Evolutionary conservation across 1,140 invertebrate species (phyloP), one percentile per base, ranked within the genome.

Genomic region (Trichonephila clavata): DNA sequence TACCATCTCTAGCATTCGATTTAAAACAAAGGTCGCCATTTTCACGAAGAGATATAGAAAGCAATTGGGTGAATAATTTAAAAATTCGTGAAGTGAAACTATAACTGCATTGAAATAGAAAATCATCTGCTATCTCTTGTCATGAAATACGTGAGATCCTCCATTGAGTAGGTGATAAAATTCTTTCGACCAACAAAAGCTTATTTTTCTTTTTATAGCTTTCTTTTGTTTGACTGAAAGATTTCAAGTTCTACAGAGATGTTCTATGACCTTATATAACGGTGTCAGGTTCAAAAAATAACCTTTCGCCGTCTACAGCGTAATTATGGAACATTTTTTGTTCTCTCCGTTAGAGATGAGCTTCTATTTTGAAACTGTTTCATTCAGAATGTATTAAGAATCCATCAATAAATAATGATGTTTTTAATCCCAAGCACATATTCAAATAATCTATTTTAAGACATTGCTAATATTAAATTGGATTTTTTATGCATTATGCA

Each of bases 151-250:
- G 83, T 84, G 83, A 84, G 83, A 60, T 84, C 27, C 43, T 84
- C 27, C 43, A 60, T 50, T 59, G 57, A 84, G 18, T n/a, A 59
- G 24, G 6, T 24, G 83, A 84, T 84, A 84, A 84, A 84, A 84
- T 57, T n/a, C 32, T 84, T 59, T 84, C 57, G 24, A n/a, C 83
- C 21, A 60, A 84, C 83, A 84, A 84, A 84, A 84, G 83, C 83
- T 57, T 14, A 63, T 87, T 87, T 50, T 87, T 87, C 86, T 87
- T 87, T 87, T 87, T 87, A 87, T 87, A 87, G 61, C 24, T 57
- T 87, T 32, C 60, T 87, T 87, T 63, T 63, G 61, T 87, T 32
- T 87, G 59, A 63, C 21, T 21, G 86, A 87, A 65, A 63, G 32
- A 59, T 84, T 8, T 24, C 50, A 27, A 84, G 81, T 60, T 77